These are phyloP conservation scores for Numenius phaeopus DNA, from an alignment of 2,797 vertebrate species.

Conservation along the genomic window DNA sequence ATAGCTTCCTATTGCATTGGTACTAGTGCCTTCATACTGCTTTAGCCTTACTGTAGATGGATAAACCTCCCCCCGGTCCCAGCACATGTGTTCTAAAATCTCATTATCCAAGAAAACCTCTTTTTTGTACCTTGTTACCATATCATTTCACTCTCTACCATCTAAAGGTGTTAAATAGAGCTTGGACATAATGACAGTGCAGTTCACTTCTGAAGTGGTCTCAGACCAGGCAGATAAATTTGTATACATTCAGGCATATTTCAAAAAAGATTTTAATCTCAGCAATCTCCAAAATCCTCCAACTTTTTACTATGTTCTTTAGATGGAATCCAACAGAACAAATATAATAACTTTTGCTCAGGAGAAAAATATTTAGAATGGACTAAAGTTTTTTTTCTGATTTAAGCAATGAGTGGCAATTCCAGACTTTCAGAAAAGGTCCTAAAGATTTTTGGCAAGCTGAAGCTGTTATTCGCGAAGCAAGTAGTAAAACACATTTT, in stretches of 20 bases:
- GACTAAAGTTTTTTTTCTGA: background rate
- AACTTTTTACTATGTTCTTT: background rate
- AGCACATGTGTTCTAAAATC: background rate
- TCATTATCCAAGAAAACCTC: background rate
- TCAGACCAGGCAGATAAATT: background rate
- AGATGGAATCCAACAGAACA: background rate
- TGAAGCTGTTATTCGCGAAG: background rate
- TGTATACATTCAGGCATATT: background rate
- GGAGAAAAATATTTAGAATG: background rate
- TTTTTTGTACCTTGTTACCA: background rate
- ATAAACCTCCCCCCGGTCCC: fast-evolving
- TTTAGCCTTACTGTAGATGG: background rate
- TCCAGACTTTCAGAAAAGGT: background rate
- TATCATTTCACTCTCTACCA: background rate
- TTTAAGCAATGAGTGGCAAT: background rate
- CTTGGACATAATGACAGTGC: background rate
- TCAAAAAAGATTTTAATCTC: background rate
- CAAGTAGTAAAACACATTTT: background rate
- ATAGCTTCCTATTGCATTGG: background rate
- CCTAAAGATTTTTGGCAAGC: background rate
- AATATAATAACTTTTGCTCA: background rate
- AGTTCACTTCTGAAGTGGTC: background rate
- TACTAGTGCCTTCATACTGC: background rate
- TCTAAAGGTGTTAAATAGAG: background rate
- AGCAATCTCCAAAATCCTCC: background rate